These are phyloP conservation scores for Leptinotarsa rubiginosa DNA, from an alignment of 2,888 invertebrate species.

Conservation along the genomic window DNA sequence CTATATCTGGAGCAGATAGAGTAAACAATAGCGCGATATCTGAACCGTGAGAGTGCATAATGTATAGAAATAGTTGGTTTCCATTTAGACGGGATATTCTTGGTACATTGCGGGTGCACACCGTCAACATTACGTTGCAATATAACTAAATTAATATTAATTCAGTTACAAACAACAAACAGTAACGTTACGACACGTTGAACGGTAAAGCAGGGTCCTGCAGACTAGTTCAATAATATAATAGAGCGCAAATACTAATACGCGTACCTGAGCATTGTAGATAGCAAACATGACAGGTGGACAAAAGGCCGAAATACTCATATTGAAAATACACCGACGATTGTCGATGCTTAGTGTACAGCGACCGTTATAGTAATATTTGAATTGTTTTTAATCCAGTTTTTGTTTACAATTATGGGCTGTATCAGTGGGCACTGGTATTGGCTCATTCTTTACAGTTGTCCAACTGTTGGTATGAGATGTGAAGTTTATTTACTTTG, in stretches of 20 bases:
- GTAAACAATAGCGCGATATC: conserved; percentile 41
- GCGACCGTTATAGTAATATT: conserved; percentile 54
- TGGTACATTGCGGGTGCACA: conserved; percentile 35
- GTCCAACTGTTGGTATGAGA: too few relatives aligned
- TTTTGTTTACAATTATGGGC: conserved; percentile 51
- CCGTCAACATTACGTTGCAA: conserved; percentile 45
- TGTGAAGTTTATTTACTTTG: too few relatives aligned
- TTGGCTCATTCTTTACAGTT: not conserved
- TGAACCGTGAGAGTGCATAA: conserved; percentile 40
- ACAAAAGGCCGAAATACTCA: conserved; percentile 51
- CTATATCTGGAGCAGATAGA: conserved; percentile 32
- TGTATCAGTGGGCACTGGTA: not conserved
- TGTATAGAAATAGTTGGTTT: conserved; percentile 47
- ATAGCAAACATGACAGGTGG: conserved; percentile 49
- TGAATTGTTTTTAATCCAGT: conserved; percentile 58
- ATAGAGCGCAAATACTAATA: conserved; percentile 46
- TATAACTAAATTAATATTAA: conserved; percentile 57
- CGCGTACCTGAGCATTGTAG: conserved; percentile 51
- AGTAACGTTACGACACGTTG: conserved; percentile 15
- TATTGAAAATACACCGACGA: conserved; percentile 44
- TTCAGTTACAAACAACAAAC: conserved; percentile 48
- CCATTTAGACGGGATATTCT: conserved; percentile 49
- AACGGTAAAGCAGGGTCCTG: conserved; percentile 31
- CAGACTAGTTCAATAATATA: conserved; percentile 48
- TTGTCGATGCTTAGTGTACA: conserved; percentile 50